Conservation (phyloP, 1,140 invertebrate species). For the Euschistus heros region DNA sequence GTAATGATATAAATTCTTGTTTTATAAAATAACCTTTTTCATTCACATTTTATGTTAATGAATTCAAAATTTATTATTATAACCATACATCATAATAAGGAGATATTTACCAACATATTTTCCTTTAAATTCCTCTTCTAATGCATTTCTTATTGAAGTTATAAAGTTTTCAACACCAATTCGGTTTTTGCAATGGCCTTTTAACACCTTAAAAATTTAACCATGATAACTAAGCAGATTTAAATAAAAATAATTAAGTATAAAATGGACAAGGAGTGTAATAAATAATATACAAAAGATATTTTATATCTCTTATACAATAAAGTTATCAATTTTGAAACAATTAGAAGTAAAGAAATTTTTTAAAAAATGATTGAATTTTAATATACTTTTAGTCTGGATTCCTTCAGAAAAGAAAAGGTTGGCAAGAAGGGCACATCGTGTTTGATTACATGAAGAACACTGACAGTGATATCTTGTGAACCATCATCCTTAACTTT, state of each 20-base stretch:
- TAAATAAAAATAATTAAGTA: neutral
- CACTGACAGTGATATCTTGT: conserved; percentile 46
- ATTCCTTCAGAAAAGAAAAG: conserved; percentile 66
- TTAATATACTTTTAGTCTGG: conserved; percentile 52
- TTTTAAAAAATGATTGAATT: conserved; percentile 13
- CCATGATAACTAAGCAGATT: conserved; percentile 19
- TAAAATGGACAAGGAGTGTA: too few species aligned
- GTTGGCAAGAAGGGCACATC: conserved; percentile 70
- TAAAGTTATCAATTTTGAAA: neutral
- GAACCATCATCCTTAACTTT: conserved; percentile 39
- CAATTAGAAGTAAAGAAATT: too few species aligned
- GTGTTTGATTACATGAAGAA: conserved; percentile 51
- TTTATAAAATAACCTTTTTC: too few species aligned
- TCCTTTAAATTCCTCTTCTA: conserved; percentile 56
- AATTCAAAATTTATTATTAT: neutral
- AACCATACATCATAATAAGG: too few species aligned
- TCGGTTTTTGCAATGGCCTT: conserved; percentile 66
- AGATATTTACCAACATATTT: conserved; percentile 58
- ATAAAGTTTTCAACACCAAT: conserved; percentile 74
- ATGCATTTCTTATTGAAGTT: conserved; percentile 60
- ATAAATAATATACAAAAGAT: neutral
- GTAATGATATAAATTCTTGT: neutral
- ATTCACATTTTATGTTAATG: too few species aligned
- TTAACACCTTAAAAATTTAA: conserved; percentile 52
- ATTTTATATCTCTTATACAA: neutral